phyloP scores from a whole-genome alignment of 2,888 invertebrate genomes.

The Pterostichus niger region DNA sequence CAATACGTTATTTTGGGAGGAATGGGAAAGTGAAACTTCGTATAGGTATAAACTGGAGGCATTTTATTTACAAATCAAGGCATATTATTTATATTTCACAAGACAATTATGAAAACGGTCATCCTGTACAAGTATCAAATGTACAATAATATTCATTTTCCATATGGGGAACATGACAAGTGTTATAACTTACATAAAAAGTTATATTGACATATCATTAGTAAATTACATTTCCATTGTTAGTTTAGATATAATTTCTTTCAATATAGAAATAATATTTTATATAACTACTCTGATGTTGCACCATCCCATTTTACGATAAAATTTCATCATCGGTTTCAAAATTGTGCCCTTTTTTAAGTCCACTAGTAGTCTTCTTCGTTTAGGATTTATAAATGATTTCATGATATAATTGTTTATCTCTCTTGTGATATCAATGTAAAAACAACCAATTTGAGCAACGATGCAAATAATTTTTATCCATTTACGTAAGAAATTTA shows the following conservation, averaged over 20 bases:
- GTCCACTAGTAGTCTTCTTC: constrained; percentile 62
- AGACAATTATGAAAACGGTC: constrained; percentile 73
- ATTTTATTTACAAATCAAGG: constrained; percentile 76
- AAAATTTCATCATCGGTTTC: constrained; percentile 49
- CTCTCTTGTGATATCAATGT: constrained; percentile 59
- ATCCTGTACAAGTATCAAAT: constrained; percentile 72
- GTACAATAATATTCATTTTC: constrained; percentile 71
- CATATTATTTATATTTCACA: constrained; percentile 74
- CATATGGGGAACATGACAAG: constrained; percentile 69
- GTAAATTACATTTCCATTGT: constrained; percentile 59
- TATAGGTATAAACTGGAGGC: constrained; percentile 73
- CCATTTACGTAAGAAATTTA: constrained; percentile 33
- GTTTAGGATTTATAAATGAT: constrained; percentile 44
- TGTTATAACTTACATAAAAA: constrained; percentile 48
- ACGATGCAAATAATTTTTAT: constrained; percentile 41
- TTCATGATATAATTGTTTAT: constrained; percentile 57
- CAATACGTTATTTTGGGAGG: not conserved
- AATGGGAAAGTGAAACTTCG: constrained; percentile 42
- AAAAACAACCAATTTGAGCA: constrained; percentile 58
- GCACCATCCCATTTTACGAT: constrained; percentile 55
- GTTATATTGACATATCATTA: constrained; percentile 57
- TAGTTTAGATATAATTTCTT: constrained; percentile 51
- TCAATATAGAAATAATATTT: constrained; percentile 49
- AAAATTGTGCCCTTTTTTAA: constrained; percentile 65
- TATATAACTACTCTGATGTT: constrained; percentile 49